phyloP scores from a whole-genome alignment of 2,113 vertebrate genomes.

The Engraulis encrasicolus region DNA sequence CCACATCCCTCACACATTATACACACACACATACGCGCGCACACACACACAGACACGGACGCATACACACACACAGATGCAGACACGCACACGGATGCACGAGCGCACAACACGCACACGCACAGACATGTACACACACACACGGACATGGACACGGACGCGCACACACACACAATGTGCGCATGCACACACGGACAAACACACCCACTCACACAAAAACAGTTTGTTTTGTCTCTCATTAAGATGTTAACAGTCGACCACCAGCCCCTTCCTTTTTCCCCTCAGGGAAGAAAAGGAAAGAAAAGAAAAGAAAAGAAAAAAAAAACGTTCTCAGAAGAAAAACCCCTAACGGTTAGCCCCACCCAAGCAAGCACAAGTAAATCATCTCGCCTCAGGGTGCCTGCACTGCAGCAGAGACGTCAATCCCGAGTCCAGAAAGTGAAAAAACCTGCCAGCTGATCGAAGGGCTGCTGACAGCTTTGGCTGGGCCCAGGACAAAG shows the following conservation, averaged over 20 bases:
- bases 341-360: background rate
- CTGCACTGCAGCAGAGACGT: too few relatives aligned
- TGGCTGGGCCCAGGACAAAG: too few relatives aligned
- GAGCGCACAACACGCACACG: background rate
- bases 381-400: background rate
- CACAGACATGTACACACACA: background rate
- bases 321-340: background rate
- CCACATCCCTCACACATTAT: background rate
- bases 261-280: background rate
- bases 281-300: too few relatives aligned
- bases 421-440: too few relatives aligned
- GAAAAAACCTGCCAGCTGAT: too few relatives aligned
- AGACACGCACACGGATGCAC: background rate
- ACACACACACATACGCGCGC: slow-evolving; percentile 23
- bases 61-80: slow-evolving; percentile 12
- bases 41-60: background rate
- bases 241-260: background rate
- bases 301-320: too few relatives aligned
- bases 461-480: too few relatives aligned
- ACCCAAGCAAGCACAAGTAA: background rate
- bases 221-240: background rate
- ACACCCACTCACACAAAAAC: background rate
- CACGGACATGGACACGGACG: background rate
- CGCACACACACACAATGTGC: background rate
- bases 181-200: background rate